Base-by-base conservation (phyloP, 2,797 vertebrate genomes). In the Scyliorhinus canicula region DNA sequence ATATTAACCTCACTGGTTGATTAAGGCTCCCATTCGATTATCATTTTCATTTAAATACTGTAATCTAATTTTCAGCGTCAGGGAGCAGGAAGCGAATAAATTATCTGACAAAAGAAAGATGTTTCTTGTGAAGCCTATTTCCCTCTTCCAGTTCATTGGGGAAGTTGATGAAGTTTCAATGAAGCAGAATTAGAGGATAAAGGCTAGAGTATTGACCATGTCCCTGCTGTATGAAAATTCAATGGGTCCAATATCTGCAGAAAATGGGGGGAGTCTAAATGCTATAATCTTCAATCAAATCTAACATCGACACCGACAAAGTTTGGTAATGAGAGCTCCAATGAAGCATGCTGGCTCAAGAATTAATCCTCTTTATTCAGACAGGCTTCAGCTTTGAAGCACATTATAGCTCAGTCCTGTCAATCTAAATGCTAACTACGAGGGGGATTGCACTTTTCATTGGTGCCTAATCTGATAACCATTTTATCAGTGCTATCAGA, bases 131-230 rank as follows among this genome's bases (percentile, higher is more conserved):
- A 96, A 98, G 96, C 97, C 98, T 97, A 99, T 99, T 98, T 98
- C 98, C 96, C 95, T 98, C 98, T 99, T 99, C 99, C 99, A 99
- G 98, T 99, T 99, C 98, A 99, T 98, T 99, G 98, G 98, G 99
- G 99, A 97, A 99, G 98, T 99, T 99, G 99, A 99, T 99, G 99
- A 99, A 99, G 99, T 99, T 99, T 99, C 99, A 99, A 99, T 99
- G 98, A 99, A 99, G 99, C 98, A 99, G 99, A 99, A 99, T 99
- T 99, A 98, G 98, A 98, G 98, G 98, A 98, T 98, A 97, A 98
- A 98, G 98, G 98, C 97, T 96, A 97, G 93, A 96, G 97, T 97
- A 97, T 97, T 97, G 98, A 98, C 96, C 96, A 97, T 96, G 98
- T 97, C 98, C 97, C 96, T 96, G 95, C 90, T 74, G 98, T 98